phyloP scores from a whole-genome alignment of 1,140 invertebrate genomes.

The Drosophila kohkoa region DNA sequence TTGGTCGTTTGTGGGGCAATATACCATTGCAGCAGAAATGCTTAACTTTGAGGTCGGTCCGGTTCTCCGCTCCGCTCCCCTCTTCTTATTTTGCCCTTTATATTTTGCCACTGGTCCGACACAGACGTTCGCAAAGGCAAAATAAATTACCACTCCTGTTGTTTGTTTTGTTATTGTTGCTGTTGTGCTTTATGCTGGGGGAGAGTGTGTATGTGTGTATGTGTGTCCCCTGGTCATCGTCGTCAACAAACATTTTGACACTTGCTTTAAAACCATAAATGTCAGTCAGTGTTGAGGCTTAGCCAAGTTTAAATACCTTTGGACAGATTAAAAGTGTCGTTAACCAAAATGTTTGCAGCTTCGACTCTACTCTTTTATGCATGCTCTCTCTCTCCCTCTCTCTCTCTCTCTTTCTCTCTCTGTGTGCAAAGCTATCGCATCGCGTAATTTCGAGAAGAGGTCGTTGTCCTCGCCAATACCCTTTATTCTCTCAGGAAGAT shows the following conservation, averaged over 20 bases:
- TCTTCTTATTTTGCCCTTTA: slow-evolving; percentile 29
- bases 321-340: slow-evolving; percentile 84
- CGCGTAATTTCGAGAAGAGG: slow-evolving; percentile 53
- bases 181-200: slow-evolving; percentile 16
- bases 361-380: slow-evolving; percentile 10
- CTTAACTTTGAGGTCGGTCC: slow-evolving; percentile 23
- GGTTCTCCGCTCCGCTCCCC: neutral
- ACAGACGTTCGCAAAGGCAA: slow-evolving; percentile 56
- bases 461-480: slow-evolving; percentile 24
- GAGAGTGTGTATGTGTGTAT: slow-evolving; percentile 16
- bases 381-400: neutral
- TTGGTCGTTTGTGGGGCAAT: slow-evolving; percentile 32
- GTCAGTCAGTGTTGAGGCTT: slow-evolving; percentile 83
- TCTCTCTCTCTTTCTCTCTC: slow-evolving; percentile 14
- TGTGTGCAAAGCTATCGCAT: slow-evolving; percentile 51
- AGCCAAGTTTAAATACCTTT: slow-evolving; percentile 84
- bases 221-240: slow-evolving; percentile 47
- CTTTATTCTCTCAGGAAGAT: neutral
- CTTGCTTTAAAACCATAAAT: slow-evolving; percentile 84
- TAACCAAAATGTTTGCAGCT: slow-evolving; percentile 76
- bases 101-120: slow-evolving; percentile 18
- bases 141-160: slow-evolving; percentile 80
- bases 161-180: slow-evolving; percentile 41
- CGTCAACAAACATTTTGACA: slow-evolving; percentile 84
- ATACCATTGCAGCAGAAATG: slow-evolving; percentile 26